A percentile compares a stretch with the other conserved stretches of the same genome.
Evolutionary conservation across 2,888 invertebrate genomes (phyloP).

Genomic region (Xestia ashworthii): DNA sequence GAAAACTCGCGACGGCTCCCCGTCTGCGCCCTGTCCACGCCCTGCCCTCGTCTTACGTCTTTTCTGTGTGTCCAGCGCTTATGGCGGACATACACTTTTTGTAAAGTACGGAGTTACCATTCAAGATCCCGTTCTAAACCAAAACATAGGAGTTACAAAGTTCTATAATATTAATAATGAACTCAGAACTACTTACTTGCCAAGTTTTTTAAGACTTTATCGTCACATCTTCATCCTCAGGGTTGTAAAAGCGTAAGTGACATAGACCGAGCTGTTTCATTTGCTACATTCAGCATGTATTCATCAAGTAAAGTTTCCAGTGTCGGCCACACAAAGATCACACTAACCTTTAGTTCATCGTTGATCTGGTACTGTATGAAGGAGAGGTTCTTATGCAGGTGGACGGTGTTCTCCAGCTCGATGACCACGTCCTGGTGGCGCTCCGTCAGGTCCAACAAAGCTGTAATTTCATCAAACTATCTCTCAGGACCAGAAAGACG

Average conservation of each 20-base stretch:
- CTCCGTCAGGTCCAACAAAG: constrained; percentile 79
- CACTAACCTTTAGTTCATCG: constrained; percentile 77
- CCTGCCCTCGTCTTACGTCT: no score
- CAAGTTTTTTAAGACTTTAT: neutral
- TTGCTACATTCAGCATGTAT: neutral
- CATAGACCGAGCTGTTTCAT: neutral
- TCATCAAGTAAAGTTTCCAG: neutral
- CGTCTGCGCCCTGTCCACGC: no score
- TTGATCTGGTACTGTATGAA: constrained; percentile 72
- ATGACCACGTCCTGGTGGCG: constrained; percentile 74
- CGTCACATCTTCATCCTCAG: no score
- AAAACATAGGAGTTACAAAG: neutral
- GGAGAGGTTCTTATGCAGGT: constrained; percentile 72
- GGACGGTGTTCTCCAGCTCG: constrained; percentile 74
- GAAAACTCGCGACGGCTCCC: no score
- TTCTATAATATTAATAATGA: neutral
- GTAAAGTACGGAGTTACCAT: neutral
- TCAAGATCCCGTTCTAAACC: neutral
- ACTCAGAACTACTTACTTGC: neutral
- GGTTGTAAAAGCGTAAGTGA: no score
- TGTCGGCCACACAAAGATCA: neutral
- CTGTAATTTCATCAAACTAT: constrained; percentile 65
- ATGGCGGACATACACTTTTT: neutral
- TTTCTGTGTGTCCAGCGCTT: neutral
- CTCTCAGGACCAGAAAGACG: neutral